Conservation (phyloP, 2,888 invertebrate species). For the Megastigmus dorsalis region DNA sequence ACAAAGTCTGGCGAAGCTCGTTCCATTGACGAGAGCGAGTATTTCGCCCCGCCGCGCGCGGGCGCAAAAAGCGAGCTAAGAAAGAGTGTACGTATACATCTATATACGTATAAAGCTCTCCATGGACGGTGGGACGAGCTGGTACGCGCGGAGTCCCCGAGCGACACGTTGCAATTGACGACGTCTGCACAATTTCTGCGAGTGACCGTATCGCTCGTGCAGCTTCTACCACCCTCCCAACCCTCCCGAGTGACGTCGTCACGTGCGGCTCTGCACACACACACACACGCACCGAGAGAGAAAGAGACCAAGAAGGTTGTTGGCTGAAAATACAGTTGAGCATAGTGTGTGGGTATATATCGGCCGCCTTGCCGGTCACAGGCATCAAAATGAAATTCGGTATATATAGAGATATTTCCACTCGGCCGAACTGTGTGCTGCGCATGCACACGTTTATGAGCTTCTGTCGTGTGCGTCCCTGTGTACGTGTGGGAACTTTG, state of each 20-base stretch:
- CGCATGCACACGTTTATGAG: no score
- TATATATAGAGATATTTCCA: no score
- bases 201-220: conserved; percentile 50
- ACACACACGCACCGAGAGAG: no score
- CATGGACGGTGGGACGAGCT: not conserved
- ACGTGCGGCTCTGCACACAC: conserved; percentile 59
- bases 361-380: no score
- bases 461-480: no score
- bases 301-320: not conserved
- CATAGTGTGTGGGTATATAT: not conserved
- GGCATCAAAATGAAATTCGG: conserved; percentile 26
- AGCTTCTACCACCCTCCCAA: no score
- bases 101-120: no score
- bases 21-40: not conserved
- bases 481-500: no score
- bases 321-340: not conserved
- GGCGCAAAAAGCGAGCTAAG: conserved; percentile 11
- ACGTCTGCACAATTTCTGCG: conserved; percentile 63
- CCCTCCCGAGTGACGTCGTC: conserved; percentile 56
- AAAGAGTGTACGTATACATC: no score
- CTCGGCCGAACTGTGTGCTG: no score
- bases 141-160: conserved; percentile 53
- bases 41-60: not conserved
- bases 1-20: not conserved
- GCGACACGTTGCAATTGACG: conserved; percentile 61